Evolutionary conservation across 1,140 invertebrate species (phyloP).

Genomic region (Pissodes strobi): DNA sequence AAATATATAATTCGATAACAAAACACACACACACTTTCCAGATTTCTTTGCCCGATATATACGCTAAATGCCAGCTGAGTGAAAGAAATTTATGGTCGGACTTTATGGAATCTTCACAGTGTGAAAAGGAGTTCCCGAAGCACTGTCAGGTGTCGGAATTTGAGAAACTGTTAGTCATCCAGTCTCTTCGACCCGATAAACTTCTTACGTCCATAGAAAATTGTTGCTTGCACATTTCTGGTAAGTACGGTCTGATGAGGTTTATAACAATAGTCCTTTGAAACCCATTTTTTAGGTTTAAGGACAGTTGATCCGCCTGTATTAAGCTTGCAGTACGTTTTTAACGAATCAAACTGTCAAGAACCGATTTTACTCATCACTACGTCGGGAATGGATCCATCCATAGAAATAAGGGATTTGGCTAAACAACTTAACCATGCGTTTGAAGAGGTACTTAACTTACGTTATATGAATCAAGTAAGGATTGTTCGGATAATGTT

Average conservation of each 20-base stretch:
- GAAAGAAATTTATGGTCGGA: constrained; percentile 68
- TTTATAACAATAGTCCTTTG: too few species aligned
- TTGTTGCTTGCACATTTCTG: constrained; percentile 71
- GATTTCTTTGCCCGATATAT: constrained; percentile 67
- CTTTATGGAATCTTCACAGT: constrained; percentile 63
- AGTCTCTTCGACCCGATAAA: constrained; percentile 82
- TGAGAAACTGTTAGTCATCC: constrained; percentile 81
- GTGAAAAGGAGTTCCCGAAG: constrained; percentile 52
- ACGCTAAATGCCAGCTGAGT: constrained; percentile 64
- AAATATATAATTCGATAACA: too few species aligned
- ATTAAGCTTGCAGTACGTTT: constrained; percentile 65
- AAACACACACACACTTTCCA: too few species aligned
- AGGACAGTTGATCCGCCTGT: constrained; percentile 66
- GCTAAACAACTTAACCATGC: constrained; percentile 54
- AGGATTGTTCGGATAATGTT: too few species aligned
- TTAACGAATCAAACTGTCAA: constrained; percentile 60
- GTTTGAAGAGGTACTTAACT: constrained; percentile 40
- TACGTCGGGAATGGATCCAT: constrained; percentile 81
- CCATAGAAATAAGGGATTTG: constrained; percentile 72
- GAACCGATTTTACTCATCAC: constrained; percentile 80
- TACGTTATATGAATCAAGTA: too few species aligned
- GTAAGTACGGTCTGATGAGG: too few species aligned
- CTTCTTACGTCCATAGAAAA: constrained; percentile 72
- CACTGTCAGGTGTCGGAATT: constrained; percentile 70
- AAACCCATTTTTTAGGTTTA: constrained; percentile 56